A percentile compares a stretch with the other conserved stretches of the same genome.
Conservation (phyloP, 2,888 invertebrate species). For the Pseudococcus viburni region DNA sequence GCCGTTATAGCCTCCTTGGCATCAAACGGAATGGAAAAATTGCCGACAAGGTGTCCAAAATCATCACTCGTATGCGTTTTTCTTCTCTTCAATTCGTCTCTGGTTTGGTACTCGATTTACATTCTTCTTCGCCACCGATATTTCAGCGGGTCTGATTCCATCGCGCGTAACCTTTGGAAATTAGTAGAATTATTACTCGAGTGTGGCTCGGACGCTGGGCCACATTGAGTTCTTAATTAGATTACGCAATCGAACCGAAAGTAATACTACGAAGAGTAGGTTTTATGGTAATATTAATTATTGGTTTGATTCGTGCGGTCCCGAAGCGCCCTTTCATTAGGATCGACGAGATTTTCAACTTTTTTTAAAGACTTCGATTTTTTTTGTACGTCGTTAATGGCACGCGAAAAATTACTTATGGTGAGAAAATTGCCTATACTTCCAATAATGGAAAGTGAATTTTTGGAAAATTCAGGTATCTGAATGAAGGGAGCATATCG, state of each 20-base stretch:
- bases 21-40: slow-evolving; percentile 16
- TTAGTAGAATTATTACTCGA: neutral
- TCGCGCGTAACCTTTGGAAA: too few species aligned
- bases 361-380: neutral
- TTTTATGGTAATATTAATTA: slow-evolving; percentile 17
- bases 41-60: slow-evolving; percentile 29
- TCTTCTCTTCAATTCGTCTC: neutral
- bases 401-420: too few species aligned
- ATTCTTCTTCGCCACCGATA: too few species aligned
- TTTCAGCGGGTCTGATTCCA: too few species aligned
- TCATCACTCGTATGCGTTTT: neutral
- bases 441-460: too few species aligned
- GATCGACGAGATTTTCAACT: neutral
- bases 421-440: too few species aligned
- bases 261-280: neutral
- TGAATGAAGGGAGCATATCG: too few species aligned
- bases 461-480: too few species aligned
- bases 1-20: slow-evolving; percentile 1
- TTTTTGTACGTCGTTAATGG: too few species aligned
- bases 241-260: neutral
- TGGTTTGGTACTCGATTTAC: too few species aligned
- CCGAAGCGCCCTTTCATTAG: neutral
- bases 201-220: neutral
- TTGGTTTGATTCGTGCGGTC: neutral
- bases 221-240: neutral